These are phyloP conservation scores for Odontomyia ornata DNA, from an alignment of 2,888 invertebrate species.

Conservation along the genomic window DNA sequence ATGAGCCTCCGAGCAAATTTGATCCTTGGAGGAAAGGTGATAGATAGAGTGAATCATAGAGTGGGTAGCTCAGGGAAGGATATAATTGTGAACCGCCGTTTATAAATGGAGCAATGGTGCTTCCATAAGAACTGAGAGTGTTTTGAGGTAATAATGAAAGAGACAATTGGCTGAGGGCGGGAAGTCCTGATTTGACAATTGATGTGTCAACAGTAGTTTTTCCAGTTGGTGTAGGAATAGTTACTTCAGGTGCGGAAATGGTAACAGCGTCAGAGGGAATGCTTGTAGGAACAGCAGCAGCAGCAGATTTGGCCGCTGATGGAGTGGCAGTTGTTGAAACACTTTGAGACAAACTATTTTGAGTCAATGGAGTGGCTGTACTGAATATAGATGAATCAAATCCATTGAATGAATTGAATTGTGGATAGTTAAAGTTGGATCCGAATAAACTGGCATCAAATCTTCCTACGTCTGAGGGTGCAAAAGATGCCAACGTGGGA, in stretches of 20 bases:
- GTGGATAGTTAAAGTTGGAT: no score
- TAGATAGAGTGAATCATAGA: background rate
- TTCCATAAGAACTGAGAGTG: background rate
- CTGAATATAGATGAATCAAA: no score
- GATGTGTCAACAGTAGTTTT: conserved; percentile 14
- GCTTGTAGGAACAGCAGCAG: background rate
- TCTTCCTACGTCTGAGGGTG: no score
- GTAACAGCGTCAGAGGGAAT: conserved; percentile 7
- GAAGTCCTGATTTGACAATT: background rate
- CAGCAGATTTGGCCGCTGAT: background rate
- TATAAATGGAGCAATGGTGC: no score
- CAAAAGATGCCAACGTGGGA: no score
- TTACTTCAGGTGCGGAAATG: conserved; percentile 6
- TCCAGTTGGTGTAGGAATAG: background rate
- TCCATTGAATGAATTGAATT: no score
- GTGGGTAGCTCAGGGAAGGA: background rate
- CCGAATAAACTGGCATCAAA: no score
- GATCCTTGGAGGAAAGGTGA: background rate
- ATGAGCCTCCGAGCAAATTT: background rate
- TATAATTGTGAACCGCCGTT: no score
- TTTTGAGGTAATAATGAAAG: background rate
- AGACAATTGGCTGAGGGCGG: background rate
- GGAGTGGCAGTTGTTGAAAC: background rate
- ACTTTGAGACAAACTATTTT: background rate
- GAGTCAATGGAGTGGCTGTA: background rate